Conservation (phyloP, 35 echinoderm and acorn worm species). For the Lytechinus pictus region DNA sequence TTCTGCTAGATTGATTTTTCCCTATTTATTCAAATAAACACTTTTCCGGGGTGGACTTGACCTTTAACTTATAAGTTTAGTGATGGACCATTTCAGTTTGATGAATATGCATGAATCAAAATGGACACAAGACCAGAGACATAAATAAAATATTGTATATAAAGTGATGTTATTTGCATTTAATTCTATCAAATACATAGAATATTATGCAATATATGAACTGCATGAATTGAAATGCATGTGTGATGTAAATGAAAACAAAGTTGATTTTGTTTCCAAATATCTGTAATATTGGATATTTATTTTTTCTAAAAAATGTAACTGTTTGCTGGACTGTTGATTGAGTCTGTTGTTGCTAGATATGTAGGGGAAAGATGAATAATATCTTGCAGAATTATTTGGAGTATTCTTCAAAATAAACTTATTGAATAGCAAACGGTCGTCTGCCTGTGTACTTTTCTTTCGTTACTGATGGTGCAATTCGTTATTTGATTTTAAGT, state of each 20-base stretch:
- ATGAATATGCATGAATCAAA: too few relatives aligned
- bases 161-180: too few relatives aligned
- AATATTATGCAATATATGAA: neutral
- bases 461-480: neutral
- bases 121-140: too few relatives aligned
- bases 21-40: too few relatives aligned
- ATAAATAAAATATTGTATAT: too few relatives aligned
- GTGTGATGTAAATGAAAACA: neutral
- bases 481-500: too few relatives aligned
- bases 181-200: too few relatives aligned
- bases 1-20: too few relatives aligned
- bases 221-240: neutral
- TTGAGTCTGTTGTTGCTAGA: neutral
- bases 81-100: too few relatives aligned
- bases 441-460: neutral
- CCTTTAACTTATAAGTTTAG: too few relatives aligned
- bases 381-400: neutral
- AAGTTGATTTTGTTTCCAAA: neutral
- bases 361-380: neutral
- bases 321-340: neutral
- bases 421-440: neutral
- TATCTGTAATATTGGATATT: neutral
- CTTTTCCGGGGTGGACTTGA: too few relatives aligned
- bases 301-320: neutral
- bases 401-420: slow-evolving; percentile 14